A percentile compares a stretch with the other conserved stretches of the same genome.
Conservation (phyloP, 2,797 vertebrate genomes). For the Okamejei kenojei region DNA sequence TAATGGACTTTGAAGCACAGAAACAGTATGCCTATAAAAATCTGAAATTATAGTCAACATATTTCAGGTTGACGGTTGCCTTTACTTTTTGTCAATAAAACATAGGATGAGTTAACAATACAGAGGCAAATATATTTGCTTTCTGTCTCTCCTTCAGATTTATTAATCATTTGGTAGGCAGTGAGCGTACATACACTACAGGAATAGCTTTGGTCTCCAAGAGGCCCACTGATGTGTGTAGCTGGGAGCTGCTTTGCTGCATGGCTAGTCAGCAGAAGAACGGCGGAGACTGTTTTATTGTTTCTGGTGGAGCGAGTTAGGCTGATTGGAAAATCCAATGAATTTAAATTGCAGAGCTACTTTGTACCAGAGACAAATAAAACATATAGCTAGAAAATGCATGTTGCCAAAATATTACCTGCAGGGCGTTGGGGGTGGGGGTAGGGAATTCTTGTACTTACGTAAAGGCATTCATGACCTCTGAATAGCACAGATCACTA, state of each 20-base stretch:
- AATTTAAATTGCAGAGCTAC: constrained; percentile 32
- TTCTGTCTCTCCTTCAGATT: constrained; percentile 38
- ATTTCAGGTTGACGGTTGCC: constrained; percentile 36
- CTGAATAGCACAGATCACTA: no score
- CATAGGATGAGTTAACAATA: constrained; percentile 38
- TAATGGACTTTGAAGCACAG: constrained; percentile 37
- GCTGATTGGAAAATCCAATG: constrained; percentile 37
- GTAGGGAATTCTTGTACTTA: no score
- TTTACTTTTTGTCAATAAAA: constrained; percentile 39
- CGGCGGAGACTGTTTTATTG: constrained; percentile 34
- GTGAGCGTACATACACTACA: constrained; percentile 27
- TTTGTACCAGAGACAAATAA: constrained; percentile 26
- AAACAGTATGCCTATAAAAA: constrained; percentile 38
- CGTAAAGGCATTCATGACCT: no score
- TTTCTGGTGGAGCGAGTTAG: constrained; percentile 35
- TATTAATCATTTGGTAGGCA: constrained; percentile 38
- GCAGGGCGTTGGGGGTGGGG: neutral
- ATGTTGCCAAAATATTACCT: constrained; percentile 17
- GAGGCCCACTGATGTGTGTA: constrained; percentile 26
- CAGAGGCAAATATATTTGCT: constrained; percentile 37
- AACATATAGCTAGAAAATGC: constrained; percentile 29
- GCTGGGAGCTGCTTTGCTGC: constrained; percentile 36
- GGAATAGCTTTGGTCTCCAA: constrained; percentile 33
- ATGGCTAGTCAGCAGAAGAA: constrained; percentile 37
- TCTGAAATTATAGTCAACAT: constrained; percentile 38